Evolutionary conservation across 2,888 invertebrate genomes (phyloP).

Genomic region (Stegophylla sp.): DNA sequence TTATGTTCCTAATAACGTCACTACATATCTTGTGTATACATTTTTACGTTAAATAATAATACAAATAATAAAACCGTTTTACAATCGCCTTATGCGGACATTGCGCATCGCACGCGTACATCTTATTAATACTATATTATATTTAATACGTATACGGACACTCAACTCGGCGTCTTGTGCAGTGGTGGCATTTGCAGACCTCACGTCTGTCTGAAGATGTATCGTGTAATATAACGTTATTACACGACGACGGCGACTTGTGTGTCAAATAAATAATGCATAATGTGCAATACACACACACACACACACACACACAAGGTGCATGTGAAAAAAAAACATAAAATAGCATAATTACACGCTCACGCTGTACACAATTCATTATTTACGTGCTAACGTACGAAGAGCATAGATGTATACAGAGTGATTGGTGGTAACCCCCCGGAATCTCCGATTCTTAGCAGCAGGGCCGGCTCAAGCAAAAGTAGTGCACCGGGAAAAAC

Average conservation of each 20-base stretch:
- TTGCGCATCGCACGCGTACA: background rate
- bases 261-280: slow-evolving; percentile 41
- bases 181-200: slow-evolving; percentile 7
- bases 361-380: background rate
- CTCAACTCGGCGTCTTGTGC: slow-evolving; percentile 3
- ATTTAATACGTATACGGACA: background rate
- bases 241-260: slow-evolving; percentile 9
- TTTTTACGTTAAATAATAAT: background rate
- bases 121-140: background rate
- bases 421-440: too few relatives aligned
- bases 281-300: slow-evolving; percentile 1
- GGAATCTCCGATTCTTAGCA: too few relatives aligned
- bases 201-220: slow-evolving; percentile 1
- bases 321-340: background rate
- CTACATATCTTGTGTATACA: too few relatives aligned
- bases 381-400: background rate
- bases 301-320: background rate
- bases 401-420: background rate
- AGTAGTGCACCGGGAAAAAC: too few relatives aligned
- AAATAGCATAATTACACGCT: slow-evolving; percentile 1
- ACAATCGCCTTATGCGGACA: background rate
- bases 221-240: background rate
- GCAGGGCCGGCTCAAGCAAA: too few relatives aligned
- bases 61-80: too few relatives aligned
- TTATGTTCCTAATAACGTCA: too few relatives aligned